Percentiles rank a stretch among this genome's conserved stretches.
phyloP scores from a whole-genome alignment of 2,797 vertebrate species.

The Lacerta bilineata region DNA sequence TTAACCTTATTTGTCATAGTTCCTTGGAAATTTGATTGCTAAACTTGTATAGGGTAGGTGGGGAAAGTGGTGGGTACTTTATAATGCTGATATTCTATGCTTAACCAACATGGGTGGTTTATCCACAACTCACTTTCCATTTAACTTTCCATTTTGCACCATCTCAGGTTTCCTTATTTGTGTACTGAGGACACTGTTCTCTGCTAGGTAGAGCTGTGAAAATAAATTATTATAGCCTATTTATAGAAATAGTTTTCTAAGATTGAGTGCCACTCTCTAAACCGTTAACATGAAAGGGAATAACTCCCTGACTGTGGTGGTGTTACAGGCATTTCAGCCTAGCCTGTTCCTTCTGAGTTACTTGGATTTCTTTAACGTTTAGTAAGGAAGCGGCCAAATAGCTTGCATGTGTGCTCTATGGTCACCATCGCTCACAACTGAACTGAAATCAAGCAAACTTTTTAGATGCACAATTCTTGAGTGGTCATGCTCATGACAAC shows the following conservation, averaged over 20 bases:
- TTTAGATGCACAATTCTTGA: background rate
- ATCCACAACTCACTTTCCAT: background rate
- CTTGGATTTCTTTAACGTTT: background rate
- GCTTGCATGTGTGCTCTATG: background rate
- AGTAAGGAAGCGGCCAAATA: background rate
- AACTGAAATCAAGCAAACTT: background rate
- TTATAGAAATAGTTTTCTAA: slow-evolving; percentile 13
- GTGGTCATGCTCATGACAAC: background rate
- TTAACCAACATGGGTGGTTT: background rate
- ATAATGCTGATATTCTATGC: background rate
- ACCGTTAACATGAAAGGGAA: background rate
- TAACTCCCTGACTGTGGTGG: background rate
- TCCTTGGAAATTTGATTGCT: background rate
- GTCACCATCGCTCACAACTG: background rate
- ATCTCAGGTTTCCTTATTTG: background rate
- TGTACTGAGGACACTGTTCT: background rate
- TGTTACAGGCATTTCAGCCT: background rate
- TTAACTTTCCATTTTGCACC: background rate
- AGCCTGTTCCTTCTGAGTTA: background rate
- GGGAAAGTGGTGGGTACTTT: background rate
- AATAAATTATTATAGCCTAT: background rate
- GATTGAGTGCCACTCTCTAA: background rate
- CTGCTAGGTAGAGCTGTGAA: background rate
- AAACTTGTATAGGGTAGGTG: background rate
- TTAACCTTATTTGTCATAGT: background rate